Evolutionary conservation across 2,797 vertebrate species (phyloP), one percentile per base, ranked within the genome.

Genomic region (Silurus lanzhouensis): DNA sequence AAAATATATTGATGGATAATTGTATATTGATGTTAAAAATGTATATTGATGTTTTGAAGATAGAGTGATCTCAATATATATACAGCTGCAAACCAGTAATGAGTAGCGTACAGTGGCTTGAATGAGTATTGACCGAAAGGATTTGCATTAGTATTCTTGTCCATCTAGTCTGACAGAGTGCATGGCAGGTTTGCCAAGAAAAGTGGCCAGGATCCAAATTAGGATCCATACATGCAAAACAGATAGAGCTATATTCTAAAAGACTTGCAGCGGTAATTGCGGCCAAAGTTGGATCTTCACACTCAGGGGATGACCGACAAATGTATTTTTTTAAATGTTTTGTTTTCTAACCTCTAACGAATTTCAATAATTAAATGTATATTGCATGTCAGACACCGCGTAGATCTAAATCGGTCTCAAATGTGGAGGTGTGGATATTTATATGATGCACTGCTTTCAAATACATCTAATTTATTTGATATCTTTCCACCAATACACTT

Each of bases 121-220:
- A 10, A 38, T 78, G 61, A 46, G 57, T 78, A 46, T 78, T 61
- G 19, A 61, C 12, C 12, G 10, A 22, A 8, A 15, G 19, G 19
- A 78, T 9, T 44, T 44, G 76, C 31, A 22, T 61, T 44, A 78
- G 58, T 46, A 78, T 44, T 38, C 74, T 72, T 57, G 74, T 58
- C 55, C 74, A 31, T 76, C 19, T 19, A 38, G 44, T 6, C 6
- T 78, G 5, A 61, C 57, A 78, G 31, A 44, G 58, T 38, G 38
- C 31, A 44, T 78, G 20, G 44, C 31, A 78, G 31, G 20, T 60
- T 78, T 78, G 58, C 19, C 76, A 78, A 78, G 58, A 61, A 22
- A 63, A 44, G 61, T 44, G 57, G 20, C 27, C 55, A 60, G 75
- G 31, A 31, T 52, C 48, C 20, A 38, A 61, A 7, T 38, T 17